Evolutionary conservation across 2,888 invertebrate species (phyloP), one percentile per base, ranked within the genome.

Genomic region (Dryobotodes eremita): DNA sequence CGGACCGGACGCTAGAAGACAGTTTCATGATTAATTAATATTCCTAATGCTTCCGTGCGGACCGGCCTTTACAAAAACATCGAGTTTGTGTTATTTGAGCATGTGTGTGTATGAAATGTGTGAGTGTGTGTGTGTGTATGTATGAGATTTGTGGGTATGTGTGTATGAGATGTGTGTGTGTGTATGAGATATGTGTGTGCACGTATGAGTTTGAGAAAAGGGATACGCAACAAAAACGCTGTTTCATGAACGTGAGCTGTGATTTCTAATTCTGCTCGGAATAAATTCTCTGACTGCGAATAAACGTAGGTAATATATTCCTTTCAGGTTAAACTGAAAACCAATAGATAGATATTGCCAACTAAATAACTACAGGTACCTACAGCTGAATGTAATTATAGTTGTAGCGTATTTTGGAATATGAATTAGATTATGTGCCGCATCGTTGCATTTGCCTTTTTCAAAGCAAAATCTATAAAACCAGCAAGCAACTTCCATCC

Each of bases 1-100:
- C 71, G 81, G 62, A 70, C 89, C 89, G 89, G 89, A 89, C 85
- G 75, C 73, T 17, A 50, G 23, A 75, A 81, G 86, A 84, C 88
- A 89, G 85, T 79, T 80, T 71, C 83, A 75, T 89, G 88, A 89
- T 89, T 86, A 88, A 89, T 89, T 89, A 88, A 84, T 83, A 80
- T 84, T 84, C 75, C 79, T 87, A 87, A 86, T 83, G 84, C 84
- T 88, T 88, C 88, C 84, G 78, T 83, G 71, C 77, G 64, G 84
- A 86, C 75, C 64, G 66, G 73, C 53, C 62, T 79, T 78, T 73
- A 79, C 84, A 73, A 86, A 86, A 85, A 79, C 80, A 79, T 69
- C 74, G 70, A 77, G 70, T 83, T 75, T 62, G n/a, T 75, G 48
- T 70, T 61, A 26, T 36, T 75, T 82, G 64, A 50, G 68, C 71